Percentiles rank a stretch among this genome's conserved stretches.
These are phyloP conservation scores for Amblyopsis hoosieri DNA, from an alignment of 2,797 vertebrate species.

Conservation along the genomic window DNA sequence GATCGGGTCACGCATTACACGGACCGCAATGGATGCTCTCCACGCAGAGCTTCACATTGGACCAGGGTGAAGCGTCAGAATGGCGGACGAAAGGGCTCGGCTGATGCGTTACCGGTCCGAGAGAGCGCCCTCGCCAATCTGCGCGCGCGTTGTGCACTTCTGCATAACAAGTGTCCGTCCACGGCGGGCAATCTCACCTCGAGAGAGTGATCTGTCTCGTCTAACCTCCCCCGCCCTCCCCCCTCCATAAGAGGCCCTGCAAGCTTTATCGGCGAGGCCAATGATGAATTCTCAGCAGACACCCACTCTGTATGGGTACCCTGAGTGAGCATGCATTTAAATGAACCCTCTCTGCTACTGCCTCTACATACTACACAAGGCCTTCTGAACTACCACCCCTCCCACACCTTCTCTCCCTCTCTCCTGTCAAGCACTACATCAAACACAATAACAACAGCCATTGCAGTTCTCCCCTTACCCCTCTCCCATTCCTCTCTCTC, in stretches of 20 bases:
- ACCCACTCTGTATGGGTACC: constrained; percentile 59
- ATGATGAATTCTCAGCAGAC: constrained; percentile 76
- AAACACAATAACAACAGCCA: constrained; percentile 77
- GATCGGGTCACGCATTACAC: background rate
- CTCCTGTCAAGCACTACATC: constrained; percentile 77
- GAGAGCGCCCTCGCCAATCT: constrained; percentile 63
- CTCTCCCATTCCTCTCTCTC: constrained; percentile 44
- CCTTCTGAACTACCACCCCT: constrained; percentile 76
- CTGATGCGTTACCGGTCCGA: constrained; percentile 43
- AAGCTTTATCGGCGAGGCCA: constrained; percentile 64
- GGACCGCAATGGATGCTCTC: constrained; percentile 30
- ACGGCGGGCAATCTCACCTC: constrained; percentile 73
- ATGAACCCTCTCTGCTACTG: constrained; percentile 69
- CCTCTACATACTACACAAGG: constrained; percentile 62
- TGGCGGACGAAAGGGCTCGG: constrained; percentile 50
- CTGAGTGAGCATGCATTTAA: constrained; percentile 78
- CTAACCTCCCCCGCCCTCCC: constrained; percentile 52
- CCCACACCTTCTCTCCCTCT: constrained; percentile 39
- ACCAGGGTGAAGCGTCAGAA: constrained; percentile 41
- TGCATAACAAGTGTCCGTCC: constrained; percentile 77
- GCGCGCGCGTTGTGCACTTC: constrained; percentile 71
- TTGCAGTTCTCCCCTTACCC: constrained; percentile 48
- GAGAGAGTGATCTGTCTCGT: constrained; percentile 69
- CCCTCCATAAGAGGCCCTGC: constrained; percentile 66
- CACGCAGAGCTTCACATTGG: constrained; percentile 42